Evolutionary conservation across 1,140 invertebrate species (phyloP), one percentile per base, ranked within the genome.

Genomic region (Pollicipes pollicipes): DNA sequence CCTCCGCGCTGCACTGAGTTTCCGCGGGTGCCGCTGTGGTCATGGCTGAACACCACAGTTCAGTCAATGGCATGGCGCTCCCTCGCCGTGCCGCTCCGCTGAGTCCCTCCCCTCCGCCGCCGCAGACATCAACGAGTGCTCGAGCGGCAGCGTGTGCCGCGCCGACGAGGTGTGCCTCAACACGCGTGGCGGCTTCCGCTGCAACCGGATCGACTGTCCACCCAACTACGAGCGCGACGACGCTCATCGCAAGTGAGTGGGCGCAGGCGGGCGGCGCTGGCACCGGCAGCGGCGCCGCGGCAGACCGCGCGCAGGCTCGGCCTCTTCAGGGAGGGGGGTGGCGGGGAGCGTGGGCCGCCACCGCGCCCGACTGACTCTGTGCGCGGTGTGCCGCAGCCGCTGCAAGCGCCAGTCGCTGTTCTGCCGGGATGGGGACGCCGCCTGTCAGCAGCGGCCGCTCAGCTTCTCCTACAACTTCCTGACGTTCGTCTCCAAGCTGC

Each of bases 401-500:
- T 97, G 94, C 77, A 87, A 89, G 68, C 84, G 88, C 70, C 82
- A 83, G 21, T 83, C 83, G 30, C 83, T 83, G 29, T 83, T 83
- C 31, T 96, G 93, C 76, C 83, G 81, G 21, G 78, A 84, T 1
- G 82, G 84, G 30, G 90, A 93, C 74, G 77, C 81, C 37, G 81
- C 83, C 70, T 95, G 93, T 75, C 81, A 88, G 17, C 85, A 84
- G 13, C 84, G 86, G 75, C 91, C 93, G 0, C 85, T 90, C 27
- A 88, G 89, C 69, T 90, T 89, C 76, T 93, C 91, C 8, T 94
- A 88, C 82, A 95, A 95, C 80, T 97, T 90, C 79, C 88, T 97
- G 73, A 91, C 90, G 0, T 88, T 97, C 74, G 87, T 90, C 0
- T 89, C 90, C 69, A 90, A 91, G 78, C 80, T 94, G 27, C 86